Base-by-base conservation (phyloP, 1,140 invertebrate genomes). In the Tenebrio molitor region DNA sequence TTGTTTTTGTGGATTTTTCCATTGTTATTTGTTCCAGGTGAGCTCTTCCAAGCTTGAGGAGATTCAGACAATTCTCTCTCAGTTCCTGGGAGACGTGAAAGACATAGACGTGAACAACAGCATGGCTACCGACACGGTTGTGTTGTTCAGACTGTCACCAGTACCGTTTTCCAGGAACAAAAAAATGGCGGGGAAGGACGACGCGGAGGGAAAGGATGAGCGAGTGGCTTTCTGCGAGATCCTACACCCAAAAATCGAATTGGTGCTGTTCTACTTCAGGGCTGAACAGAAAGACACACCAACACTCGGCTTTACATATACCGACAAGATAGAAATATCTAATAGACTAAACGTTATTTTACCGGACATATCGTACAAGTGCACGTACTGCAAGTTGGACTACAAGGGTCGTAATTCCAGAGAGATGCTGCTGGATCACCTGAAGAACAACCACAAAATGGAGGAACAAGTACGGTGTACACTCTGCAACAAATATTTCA, bases 11-110 rank as follows among this genome's bases (percentile, higher is more conserved):
- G 21, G 41, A 14, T 1, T 6, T 7, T 7, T 44, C 29, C 14
- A 25, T 58, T 8, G n/a, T 2, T 25, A 14, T 10, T 53, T 53
- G 10, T 62, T 62, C 3, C 5, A 70, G 68, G 14, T 70, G 2
- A 10, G 29, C 21, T 2, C 12, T 6, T 3, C 7, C 23, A 39
- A 70, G 29, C 21, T 42, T 36, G 29, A 70, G 7, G 70, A 65
- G 17, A 21, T 71, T 4, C n/a, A 16, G 6, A 7, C 12, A 1
- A 46, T 72, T 8, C 17, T 72, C 4, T 12, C 36, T 14, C 42
- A 72, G n/a, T 67, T 72, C 42, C 41, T 50, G 10, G 15, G 41
- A 23, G 71, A 72, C 21, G 66, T 72, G 25, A 63, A 66, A 8
- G 34, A 53, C 19, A 67, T 72, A 8, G 39, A 65, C n/a, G 15